These are phyloP conservation scores for Callorhinus ursinus DNA, from an alignment of 2,113 vertebrate species.

Conservation along the genomic window DNA sequence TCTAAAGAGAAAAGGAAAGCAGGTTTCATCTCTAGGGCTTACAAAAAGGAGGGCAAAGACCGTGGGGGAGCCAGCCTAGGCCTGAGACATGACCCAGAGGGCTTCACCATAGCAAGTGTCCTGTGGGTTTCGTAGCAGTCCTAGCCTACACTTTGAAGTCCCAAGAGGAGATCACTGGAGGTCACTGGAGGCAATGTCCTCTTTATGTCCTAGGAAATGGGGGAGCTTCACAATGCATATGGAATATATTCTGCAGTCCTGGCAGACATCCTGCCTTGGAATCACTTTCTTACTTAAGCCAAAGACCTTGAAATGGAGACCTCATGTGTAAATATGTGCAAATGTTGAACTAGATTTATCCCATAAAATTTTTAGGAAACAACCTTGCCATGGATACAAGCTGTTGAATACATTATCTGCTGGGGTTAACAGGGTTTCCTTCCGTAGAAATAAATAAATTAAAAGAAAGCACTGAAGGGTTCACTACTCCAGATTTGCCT, in stretches of 20 bases:
- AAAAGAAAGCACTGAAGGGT: constrained; percentile 83
- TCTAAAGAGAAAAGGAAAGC: constrained; percentile 59
- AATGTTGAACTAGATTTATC: constrained; percentile 86
- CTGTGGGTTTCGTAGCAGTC: constrained; percentile 63
- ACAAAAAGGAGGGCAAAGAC: constrained; percentile 55
- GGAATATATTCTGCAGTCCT: constrained; percentile 46
- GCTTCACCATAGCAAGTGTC: not conserved
- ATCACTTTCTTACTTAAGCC: constrained; percentile 76
- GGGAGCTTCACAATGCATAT: not conserved
- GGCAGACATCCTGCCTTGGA: constrained; percentile 71
- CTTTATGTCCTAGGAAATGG: constrained; percentile 56
- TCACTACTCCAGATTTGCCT: constrained; percentile 85
- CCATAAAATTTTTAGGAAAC: constrained; percentile 84
- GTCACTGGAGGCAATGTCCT: constrained; percentile 53
- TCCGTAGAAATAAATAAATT: constrained; percentile 88
- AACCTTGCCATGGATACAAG: constrained; percentile 84
- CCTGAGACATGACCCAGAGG: constrained; percentile 46
- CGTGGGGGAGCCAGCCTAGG: not conserved
- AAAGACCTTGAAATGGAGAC: constrained; percentile 83
- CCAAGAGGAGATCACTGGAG: constrained; percentile 42
- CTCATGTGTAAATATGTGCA: constrained; percentile 82
- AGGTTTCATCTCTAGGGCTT: constrained; percentile 55
- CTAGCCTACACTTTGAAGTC: constrained; percentile 48
- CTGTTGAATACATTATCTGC: constrained; percentile 84
- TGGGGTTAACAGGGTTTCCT: constrained; percentile 85